These are phyloP conservation scores for Bradypodion ventrale DNA, from an alignment of 2,797 vertebrate species.

Conservation along the genomic window DNA sequence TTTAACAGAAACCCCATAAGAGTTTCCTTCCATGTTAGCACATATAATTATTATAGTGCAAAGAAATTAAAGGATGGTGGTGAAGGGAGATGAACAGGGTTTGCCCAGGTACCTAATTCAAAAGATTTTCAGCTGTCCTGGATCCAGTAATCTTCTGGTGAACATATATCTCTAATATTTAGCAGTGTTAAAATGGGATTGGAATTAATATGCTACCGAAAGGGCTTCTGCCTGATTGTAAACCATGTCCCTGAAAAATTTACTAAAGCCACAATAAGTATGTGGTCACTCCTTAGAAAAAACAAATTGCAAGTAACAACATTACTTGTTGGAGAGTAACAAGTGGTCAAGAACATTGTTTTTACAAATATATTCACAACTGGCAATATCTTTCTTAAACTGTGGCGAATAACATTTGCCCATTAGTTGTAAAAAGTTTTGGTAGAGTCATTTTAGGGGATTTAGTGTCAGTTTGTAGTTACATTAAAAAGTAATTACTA, in stretches of 20 bases:
- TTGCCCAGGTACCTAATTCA: background rate
- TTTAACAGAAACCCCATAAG: background rate
- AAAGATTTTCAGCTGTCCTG: background rate
- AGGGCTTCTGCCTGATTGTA: background rate
- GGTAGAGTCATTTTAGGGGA: too few species aligned
- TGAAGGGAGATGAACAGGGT: background rate
- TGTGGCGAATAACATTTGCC: too few species aligned
- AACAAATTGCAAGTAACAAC: too few species aligned
- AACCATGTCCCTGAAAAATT: background rate
- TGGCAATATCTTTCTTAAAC: too few species aligned
- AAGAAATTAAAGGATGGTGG: too few species aligned
- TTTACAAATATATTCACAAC: too few species aligned
- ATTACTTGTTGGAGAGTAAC: too few species aligned
- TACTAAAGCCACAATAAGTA: background rate
- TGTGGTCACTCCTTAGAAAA: background rate
- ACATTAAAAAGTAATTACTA: too few species aligned
- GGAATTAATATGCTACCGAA: background rate
- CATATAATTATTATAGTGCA: too few species aligned
- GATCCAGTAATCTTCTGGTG: background rate
- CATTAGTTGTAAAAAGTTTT: too few species aligned
- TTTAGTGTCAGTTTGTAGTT: too few species aligned
- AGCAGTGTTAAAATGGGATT: background rate
- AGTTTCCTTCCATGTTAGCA: background rate
- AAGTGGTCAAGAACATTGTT: too few species aligned
- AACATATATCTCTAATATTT: background rate